phyloP scores from a whole-genome alignment of 2,113 vertebrate genomes.

The Microcebus lehilahytsara region DNA sequence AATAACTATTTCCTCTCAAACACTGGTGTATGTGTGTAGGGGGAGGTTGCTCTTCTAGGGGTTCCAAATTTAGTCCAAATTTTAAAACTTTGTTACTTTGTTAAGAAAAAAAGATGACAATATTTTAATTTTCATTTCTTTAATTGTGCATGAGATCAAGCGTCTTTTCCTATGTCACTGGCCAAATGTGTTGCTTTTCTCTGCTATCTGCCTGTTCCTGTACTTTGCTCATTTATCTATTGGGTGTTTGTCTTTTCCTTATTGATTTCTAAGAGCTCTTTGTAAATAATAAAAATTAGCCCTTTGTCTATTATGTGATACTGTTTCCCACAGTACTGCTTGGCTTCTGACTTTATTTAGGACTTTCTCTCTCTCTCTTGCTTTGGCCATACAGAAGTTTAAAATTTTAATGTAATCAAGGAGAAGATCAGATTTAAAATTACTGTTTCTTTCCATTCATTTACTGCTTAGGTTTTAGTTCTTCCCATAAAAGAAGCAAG shows the following conservation, averaged over 20 bases:
- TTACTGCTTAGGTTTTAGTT: neutral
- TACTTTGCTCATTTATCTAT: neutral
- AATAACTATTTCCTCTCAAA: neutral
- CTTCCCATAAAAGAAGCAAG: neutral
- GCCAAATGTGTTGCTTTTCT: neutral
- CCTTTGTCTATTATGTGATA: constrained; percentile 44
- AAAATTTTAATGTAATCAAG: neutral
- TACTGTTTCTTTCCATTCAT: neutral
- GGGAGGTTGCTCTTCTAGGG: neutral
- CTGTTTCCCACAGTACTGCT: neutral
- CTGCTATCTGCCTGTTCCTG: neutral
- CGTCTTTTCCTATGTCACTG: neutral
- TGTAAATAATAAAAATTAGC: constrained; percentile 68
- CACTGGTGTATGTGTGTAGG: too few relatives aligned
- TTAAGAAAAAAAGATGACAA: neutral
- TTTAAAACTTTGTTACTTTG: neutral
- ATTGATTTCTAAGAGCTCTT: constrained; percentile 59
- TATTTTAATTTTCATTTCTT: neutral
- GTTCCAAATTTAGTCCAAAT: neutral
- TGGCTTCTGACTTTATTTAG: neutral
- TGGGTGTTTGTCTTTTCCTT: constrained; percentile 48
- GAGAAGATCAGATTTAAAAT: neutral
- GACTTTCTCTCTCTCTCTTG: neutral
- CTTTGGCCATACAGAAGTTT: neutral
- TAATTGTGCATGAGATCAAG: neutral